Percentiles rank a stretch among this genome's conserved stretches.
These are phyloP conservation scores for Scomberomorus guttatus DNA, from an alignment of 2,797 vertebrate genomes.

Conservation along the genomic window DNA sequence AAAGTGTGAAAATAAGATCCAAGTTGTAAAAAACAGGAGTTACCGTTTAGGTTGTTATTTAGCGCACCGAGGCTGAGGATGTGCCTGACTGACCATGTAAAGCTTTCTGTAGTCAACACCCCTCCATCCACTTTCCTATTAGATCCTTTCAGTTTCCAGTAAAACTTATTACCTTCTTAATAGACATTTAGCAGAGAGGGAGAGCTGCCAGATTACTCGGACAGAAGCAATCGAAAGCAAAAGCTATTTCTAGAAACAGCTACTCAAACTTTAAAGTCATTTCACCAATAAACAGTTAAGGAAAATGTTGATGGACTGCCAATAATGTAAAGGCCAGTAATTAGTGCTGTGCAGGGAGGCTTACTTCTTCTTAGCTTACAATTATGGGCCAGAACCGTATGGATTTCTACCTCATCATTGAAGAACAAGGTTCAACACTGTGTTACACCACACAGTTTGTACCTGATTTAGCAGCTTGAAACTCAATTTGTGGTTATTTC, in stretches of 20 bases:
- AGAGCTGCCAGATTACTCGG: constrained; percentile 1
- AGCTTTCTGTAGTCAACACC: not conserved
- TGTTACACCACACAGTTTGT: not conserved
- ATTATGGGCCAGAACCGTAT: constrained; percentile 35
- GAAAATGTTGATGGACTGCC: constrained; percentile 56
- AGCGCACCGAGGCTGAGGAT: not conserved
- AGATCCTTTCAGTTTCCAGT: not conserved
- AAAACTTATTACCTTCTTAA: constrained; percentile 11
- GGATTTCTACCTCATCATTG: constrained; percentile 50
- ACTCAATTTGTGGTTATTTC: constrained; percentile 17
- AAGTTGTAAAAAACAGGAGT: not conserved
- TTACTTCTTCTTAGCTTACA: constrained; percentile 62
- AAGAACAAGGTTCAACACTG: not conserved
- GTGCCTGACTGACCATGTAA: not conserved
- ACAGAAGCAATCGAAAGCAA: constrained; percentile 2
- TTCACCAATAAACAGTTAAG: constrained; percentile 51
- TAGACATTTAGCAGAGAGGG: constrained; percentile 25
- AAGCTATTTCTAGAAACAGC: constrained; percentile 40
- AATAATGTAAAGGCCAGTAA: constrained; percentile 75
- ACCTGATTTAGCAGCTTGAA: constrained; percentile 30
- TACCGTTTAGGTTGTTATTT: not conserved
- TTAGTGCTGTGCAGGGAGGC: constrained; percentile 63
- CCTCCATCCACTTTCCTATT: not conserved
- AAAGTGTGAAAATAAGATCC: not conserved
- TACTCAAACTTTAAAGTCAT: constrained; percentile 36